A percentile compares a stretch with the other conserved stretches of the same genome.
Conservation (phyloP, 2,113 vertebrate genomes). For the Phylloscopus trochilus region DNA sequence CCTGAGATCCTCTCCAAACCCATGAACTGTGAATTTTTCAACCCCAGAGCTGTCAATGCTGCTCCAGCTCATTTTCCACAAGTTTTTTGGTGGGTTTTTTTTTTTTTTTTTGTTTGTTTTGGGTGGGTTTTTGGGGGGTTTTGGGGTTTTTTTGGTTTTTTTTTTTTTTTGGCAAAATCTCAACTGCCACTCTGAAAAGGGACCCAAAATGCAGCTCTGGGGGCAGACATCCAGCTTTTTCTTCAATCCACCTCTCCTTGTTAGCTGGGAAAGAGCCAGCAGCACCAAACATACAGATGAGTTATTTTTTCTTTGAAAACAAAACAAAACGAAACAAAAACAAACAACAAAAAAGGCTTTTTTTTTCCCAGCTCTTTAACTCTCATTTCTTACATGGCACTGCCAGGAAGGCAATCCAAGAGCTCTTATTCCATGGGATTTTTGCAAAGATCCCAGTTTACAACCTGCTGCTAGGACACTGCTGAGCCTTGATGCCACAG, state of each 20-base stretch:
- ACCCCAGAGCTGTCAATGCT: neutral
- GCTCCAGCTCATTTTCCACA: neutral
- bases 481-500: neutral
- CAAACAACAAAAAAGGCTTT: neutral
- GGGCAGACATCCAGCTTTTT: neutral
- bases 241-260: neutral
- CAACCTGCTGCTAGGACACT: neutral
- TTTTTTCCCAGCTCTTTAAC: neutral
- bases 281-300: neutral
- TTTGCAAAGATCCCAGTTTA: neutral
- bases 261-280: neutral
- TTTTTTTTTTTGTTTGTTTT: too few relatives aligned
- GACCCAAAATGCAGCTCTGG: neutral
- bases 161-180: neutral
- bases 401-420: neutral
- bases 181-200: neutral
- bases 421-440: neutral
- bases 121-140: too few relatives aligned
- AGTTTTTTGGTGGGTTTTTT: too few relatives aligned
- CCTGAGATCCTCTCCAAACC: neutral
- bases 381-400: neutral
- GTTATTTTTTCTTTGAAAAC: neutral
- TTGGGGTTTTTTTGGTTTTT: too few relatives aligned
- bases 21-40: neutral
- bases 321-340: neutral